A percentile compares a stretch with the other conserved stretches of the same genome.
These are phyloP conservation scores for Artemia sinica DNA, from an alignment of 2,888 invertebrate species.

Conservation along the genomic window DNA sequence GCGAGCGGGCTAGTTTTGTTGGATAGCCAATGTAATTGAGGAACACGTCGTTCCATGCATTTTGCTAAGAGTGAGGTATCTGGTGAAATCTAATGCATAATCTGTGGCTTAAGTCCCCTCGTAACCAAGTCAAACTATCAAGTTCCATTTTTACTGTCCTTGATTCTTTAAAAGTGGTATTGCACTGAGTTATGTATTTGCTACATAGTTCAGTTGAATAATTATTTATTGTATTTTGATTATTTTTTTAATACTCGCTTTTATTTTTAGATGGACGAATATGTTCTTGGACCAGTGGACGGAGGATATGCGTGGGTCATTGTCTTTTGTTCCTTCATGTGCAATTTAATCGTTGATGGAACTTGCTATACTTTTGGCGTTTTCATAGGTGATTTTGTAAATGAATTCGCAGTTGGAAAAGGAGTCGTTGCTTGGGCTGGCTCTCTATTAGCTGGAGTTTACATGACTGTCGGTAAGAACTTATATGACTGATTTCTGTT, in stretches of 20 bases:
- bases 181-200: no score
- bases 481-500: conserved; percentile 19
- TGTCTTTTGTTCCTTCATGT: conserved; percentile 88
- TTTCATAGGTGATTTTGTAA: conserved; percentile 61
- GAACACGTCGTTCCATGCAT: no score
- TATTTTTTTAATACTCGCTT: neutral
- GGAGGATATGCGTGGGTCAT: conserved; percentile 89
- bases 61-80: no score
- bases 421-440: conserved; percentile 85
- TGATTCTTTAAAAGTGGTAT: no score
- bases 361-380: conserved; percentile 97
- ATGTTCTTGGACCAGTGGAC: conserved; percentile 65
- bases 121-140: no score
- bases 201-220: no score
- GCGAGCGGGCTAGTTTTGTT: no score
- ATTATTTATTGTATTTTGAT: no score
- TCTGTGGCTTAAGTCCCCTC: no score
- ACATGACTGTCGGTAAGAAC: conserved; percentile 67
- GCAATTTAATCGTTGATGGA: conserved; percentile 94
- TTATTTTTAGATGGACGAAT: conserved; percentile 35
- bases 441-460: conserved; percentile 83
- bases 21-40: no score
- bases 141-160: no score
- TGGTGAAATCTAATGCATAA: no score
- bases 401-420: conserved; percentile 63